phyloP scores from a whole-genome alignment of 1,140 invertebrate genomes.

The Atta cephalotes region DNA sequence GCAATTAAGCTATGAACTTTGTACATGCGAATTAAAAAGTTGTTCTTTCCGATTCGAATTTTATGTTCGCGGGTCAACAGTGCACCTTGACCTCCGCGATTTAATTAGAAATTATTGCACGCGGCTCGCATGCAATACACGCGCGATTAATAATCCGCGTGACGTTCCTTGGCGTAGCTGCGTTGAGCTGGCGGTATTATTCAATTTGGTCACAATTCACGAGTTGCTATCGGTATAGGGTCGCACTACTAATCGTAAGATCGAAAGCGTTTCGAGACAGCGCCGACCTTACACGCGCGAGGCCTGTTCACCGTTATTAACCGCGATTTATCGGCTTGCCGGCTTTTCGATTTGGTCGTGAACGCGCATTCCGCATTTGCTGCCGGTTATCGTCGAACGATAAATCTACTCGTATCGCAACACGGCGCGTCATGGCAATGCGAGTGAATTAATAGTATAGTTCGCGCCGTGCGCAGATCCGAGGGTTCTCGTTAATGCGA shows the following conservation, averaged over 20 bases:
- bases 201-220: slow-evolving; percentile 59
- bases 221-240: slow-evolving; percentile 16
- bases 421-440: not conserved
- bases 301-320: slow-evolving; percentile 57
- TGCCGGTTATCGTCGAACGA: slow-evolving; percentile 44
- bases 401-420: slow-evolving; percentile 50
- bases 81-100: slow-evolving; percentile 18
- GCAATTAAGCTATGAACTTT: not conserved
- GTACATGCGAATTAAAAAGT: not conserved
- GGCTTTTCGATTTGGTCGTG: slow-evolving; percentile 17
- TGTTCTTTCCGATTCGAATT: slow-evolving; percentile 12
- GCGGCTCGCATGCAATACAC: not conserved
- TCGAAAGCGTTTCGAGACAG: slow-evolving; percentile 53
- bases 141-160: slow-evolving; percentile 49
- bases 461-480: not conserved
- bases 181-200: not conserved
- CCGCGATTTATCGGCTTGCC: slow-evolving; percentile 51
- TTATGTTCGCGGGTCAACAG: slow-evolving; percentile 17
- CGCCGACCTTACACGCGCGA: slow-evolving; percentile 25
- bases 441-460: slow-evolving; percentile 35
- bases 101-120: slow-evolving; percentile 56
- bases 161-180: slow-evolving; percentile 10
- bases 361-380: slow-evolving; percentile 24
- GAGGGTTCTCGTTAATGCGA: slow-evolving; percentile 9
- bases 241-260: slow-evolving; percentile 48